Evolutionary conservation across 2,888 invertebrate species (phyloP).

Genomic region (Caenorhabditis sp.): DNA sequence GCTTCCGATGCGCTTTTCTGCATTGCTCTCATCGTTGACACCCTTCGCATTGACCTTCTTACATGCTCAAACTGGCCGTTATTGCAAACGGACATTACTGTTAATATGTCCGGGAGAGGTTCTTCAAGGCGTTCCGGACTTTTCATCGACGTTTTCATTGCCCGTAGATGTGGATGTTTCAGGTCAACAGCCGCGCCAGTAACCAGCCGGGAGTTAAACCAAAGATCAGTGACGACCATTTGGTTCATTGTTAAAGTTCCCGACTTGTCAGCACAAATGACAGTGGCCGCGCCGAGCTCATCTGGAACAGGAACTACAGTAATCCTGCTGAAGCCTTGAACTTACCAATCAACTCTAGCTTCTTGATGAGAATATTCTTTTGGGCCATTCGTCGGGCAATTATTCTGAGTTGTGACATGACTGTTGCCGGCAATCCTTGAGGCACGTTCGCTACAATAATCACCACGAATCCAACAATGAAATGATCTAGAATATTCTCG

Average conservation of each 20-base stretch:
- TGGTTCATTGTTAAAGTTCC: conserved; percentile 97
- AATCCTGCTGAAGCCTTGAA: not conserved
- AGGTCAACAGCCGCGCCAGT: conserved; percentile 67
- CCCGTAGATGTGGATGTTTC: conserved; percentile 72
- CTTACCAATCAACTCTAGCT: conserved; percentile 74
- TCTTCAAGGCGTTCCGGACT: conserved; percentile 68
- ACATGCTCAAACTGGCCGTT: conserved; percentile 73
- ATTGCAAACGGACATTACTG: conserved; percentile 78
- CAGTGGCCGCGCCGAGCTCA: conserved; percentile 90
- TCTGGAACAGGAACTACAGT: conserved; percentile 36
- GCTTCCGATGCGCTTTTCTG: conserved; percentile 70
- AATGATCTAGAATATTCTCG: conserved; percentile 77
- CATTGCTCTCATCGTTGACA: conserved; percentile 73
- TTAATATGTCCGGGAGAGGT: conserved; percentile 73
- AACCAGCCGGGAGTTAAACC: conserved; percentile 68
- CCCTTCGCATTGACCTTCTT: conserved; percentile 59
- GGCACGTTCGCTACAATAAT: conserved; percentile 77
- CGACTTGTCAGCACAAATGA: conserved; percentile 97
- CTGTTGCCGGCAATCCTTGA: conserved; percentile 77
- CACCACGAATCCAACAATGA: conserved; percentile 77
- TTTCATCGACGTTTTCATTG: conserved; percentile 66
- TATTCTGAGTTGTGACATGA: conserved; percentile 77
- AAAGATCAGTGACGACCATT: conserved; percentile 83
- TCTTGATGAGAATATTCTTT: conserved; percentile 96
- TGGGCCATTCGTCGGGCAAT: conserved; percentile 96